Evolutionary conservation across 2,797 vertebrate species (phyloP), one percentile per base, ranked within the genome.

Genomic region (Acrossocheilus fasciatus): DNA sequence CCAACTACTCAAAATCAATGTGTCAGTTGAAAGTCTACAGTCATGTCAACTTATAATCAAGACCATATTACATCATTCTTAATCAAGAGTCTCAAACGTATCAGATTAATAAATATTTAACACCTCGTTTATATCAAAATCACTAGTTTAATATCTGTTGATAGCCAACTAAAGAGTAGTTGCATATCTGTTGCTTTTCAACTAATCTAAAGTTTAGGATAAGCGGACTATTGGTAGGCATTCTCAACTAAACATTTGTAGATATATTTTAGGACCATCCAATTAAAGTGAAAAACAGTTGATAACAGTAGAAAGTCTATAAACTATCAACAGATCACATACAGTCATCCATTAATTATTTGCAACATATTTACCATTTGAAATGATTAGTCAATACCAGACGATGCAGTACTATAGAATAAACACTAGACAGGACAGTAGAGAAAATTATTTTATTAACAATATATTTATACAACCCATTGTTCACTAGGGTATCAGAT

Each of bases 211-310:
- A 36, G 30, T 34, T 36, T 68, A 18, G 14, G 4, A 34, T 69
- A 3, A 68, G 64, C 30, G 36, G 30, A 68, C 30, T 17, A 34
- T 68, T 69, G 39, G 7, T 69, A 69, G 34, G 15, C 66, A 69
- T 69, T 69, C 66, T 69, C 66, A 15, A 39, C 15, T 69, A 69
- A 69, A 7, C 7, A 1, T 69, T 36, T 18, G 62, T 30, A 64
- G 26, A 68, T 36, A 36, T 39, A 1, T 9, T 69, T 69, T 36
- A 69, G 6, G 66, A 69, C 66, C 11, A 41, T 70, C 36, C 9
- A 70, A 70, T 70, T 39, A 70, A 70, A 39, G 36, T 70, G 36
- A 69, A 69, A 69, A 69, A 69, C 17, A 69, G 30, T 68, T 69
- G 66, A 69, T 34, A 17, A 18, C 66, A 72, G 69, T 43, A n/a